Percentiles rank a stretch among this genome's conserved stretches.
Conservation (phyloP, 2,888 invertebrate species). For the Cephus rjabovi region DNA sequence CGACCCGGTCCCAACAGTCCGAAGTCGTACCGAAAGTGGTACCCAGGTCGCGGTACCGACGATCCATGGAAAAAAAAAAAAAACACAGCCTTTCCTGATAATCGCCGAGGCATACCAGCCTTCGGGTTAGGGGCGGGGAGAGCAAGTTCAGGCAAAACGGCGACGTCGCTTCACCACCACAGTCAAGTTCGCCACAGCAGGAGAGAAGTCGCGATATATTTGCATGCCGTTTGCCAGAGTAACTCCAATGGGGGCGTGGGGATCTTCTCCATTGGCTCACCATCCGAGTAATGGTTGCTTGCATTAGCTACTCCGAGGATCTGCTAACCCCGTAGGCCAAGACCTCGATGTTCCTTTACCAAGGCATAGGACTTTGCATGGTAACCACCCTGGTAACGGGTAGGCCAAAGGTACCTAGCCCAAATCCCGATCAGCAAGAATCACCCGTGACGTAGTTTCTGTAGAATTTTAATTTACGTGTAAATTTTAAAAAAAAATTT, state of each 20-base stretch:
- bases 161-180: conserved; percentile 21
- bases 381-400: not conserved
- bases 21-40: not conserved
- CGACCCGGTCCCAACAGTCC: not conserved
- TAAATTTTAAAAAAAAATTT: no score
- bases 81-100: not conserved
- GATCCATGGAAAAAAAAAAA: not conserved
- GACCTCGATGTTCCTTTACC: conserved; percentile 31
- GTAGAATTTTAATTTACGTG: not conserved
- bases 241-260: conserved; percentile 64
- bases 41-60: not conserved
- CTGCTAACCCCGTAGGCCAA: conserved; percentile 43
- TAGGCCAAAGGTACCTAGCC: not conserved
- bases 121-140: conserved; percentile 5
- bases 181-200: conserved; percentile 28
- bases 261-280: conserved; percentile 66
- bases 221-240: conserved; percentile 58
- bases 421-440: not conserved
- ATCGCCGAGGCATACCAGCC: not conserved
- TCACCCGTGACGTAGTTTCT: not conserved
- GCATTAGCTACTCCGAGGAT: conserved; percentile 58
- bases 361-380: conserved; percentile 25
- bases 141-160: conserved; percentile 15
- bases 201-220: conserved; percentile 50
- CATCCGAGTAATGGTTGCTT: conserved; percentile 65